phyloP scores from a whole-genome alignment of 92 coral and sea anemone genomes.

The Epizoanthus illoricatus region DNA sequence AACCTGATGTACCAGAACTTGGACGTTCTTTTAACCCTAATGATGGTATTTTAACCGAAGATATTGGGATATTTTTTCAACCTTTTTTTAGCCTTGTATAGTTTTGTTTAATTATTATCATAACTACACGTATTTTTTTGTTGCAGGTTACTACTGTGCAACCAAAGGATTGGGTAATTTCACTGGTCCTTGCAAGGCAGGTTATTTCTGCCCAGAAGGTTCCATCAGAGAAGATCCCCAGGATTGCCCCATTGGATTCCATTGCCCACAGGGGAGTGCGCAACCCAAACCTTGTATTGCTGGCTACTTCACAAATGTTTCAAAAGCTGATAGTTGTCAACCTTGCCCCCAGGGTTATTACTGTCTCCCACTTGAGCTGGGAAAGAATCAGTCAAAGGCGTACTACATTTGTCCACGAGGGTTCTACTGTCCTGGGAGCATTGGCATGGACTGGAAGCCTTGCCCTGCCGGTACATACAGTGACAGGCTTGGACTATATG shows the following conservation, averaged over 20 bases:
- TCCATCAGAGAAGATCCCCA: constrained; percentile 58
- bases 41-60: no score
- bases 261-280: constrained; percentile 87
- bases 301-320: constrained; percentile 78
- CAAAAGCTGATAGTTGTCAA: constrained; percentile 71
- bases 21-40: no score
- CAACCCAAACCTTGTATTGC: constrained; percentile 89
- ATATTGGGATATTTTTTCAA: no score
- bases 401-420: constrained; percentile 79
- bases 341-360: constrained; percentile 76
- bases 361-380: constrained; percentile 83
- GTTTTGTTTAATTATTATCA: not conserved
- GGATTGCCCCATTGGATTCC: constrained; percentile 90
- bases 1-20: no score
- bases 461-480: constrained; percentile 98
- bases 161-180: constrained; percentile 63
- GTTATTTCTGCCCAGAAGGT: constrained; percentile 87
- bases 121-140: not conserved
- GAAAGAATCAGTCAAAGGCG: constrained; percentile 75
- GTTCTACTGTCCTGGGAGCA: constrained; percentile 83
- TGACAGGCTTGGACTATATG: constrained; percentile 73
- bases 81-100: no score
- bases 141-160: constrained; percentile 83
- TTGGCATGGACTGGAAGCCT: constrained; percentile 86
- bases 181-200: constrained; percentile 82